Evolutionary conservation across 2,797 vertebrate species (phyloP).

Genomic region (Spinus pinus): DNA sequence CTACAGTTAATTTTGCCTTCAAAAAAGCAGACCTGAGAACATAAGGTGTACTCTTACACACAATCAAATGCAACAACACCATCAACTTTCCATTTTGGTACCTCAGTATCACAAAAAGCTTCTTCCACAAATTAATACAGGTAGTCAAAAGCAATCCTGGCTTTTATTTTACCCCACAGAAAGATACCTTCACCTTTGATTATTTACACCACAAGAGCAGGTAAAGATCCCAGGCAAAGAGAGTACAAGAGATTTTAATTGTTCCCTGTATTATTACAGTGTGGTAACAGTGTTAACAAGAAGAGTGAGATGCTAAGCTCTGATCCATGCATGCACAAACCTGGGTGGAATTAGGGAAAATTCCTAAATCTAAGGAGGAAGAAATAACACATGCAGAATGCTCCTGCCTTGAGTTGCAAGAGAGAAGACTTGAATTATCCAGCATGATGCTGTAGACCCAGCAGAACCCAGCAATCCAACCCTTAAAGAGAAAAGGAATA

Average conservation of each 20-base stretch:
- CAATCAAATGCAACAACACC: background rate
- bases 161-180: background rate
- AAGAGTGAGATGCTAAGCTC: conserved; percentile 15
- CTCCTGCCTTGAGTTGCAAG: background rate
- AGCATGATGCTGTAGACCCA: conserved; percentile 47
- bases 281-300: conserved; percentile 3
- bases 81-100: background rate
- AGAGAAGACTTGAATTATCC: conserved; percentile 23
- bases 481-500: conserved; percentile 62
- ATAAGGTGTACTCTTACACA: background rate
- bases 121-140: background rate
- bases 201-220: background rate
- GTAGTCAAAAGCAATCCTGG: background rate
- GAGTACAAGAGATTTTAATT: background rate
- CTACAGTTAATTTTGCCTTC: background rate
- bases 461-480: conserved; percentile 61
- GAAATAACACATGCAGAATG: conserved; percentile 45
- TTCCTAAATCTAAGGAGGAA: background rate
- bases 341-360: conserved; percentile 6
- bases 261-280: background rate
- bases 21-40: background rate
- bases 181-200: conserved; percentile 38
- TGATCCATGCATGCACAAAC: conserved; percentile 38
- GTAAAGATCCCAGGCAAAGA: conserved; percentile 28
- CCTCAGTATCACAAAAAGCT: background rate